Percentiles rank a stretch among this genome's conserved stretches.
Evolutionary conservation across 35 echinoderm and acorn worm species (phyloP).

Genomic region (Eucidaris tribuloides): DNA sequence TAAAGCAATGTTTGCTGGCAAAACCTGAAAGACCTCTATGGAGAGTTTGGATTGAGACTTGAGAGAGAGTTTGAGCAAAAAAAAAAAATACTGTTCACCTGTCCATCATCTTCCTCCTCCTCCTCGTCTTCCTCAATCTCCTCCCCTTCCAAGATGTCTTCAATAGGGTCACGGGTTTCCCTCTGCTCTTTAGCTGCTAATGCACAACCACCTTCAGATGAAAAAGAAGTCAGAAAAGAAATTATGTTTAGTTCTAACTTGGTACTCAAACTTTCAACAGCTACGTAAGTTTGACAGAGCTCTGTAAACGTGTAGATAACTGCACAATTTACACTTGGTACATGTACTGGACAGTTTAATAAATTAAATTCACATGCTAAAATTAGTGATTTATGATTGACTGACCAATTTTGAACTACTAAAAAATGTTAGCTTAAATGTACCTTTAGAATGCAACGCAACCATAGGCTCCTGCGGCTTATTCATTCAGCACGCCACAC

Average conservation of each 20-base stretch:
- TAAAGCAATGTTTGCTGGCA: no score
- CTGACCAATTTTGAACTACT: no score
- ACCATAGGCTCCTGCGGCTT: no score
- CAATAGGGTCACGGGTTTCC: slow-evolving; percentile 37
- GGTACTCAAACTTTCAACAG: background rate
- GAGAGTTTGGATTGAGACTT: no score
- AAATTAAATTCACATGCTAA: background rate
- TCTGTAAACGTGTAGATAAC: background rate
- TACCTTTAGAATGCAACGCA: no score
- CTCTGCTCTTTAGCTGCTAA: slow-evolving; percentile 48
- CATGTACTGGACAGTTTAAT: background rate
- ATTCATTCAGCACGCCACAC: no score
- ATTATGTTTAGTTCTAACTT: background rate
- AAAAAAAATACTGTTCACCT: background rate
- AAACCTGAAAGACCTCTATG: no score
- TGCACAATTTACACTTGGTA: background rate
- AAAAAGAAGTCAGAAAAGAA: background rate
- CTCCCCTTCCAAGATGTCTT: slow-evolving; percentile 82
- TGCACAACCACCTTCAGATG: slow-evolving; percentile 21
- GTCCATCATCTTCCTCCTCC: slow-evolving; percentile 61
- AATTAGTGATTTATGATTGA: background rate
- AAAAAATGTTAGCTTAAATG: no score
- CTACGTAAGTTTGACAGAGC: background rate
- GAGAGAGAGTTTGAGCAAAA: background rate
- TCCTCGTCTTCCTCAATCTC: slow-evolving; percentile 69